Evolutionary conservation across 2,888 invertebrate species (phyloP).

Genomic region (Serrognathus titanus): DNA sequence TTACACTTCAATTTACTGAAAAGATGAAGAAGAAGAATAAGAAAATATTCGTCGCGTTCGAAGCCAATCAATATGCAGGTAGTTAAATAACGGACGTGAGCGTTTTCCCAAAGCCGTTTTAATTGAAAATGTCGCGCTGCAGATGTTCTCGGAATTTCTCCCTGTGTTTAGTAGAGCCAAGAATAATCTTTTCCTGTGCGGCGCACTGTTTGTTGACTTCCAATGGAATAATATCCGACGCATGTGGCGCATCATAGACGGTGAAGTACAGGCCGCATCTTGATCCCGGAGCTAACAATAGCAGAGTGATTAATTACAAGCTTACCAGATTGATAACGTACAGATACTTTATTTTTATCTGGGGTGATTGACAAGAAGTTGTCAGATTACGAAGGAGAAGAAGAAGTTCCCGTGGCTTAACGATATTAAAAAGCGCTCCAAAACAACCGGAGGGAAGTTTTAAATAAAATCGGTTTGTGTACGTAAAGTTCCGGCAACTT

Average conservation of each 20-base stretch:
- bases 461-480: too few relatives aligned
- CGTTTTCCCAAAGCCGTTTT: conserved; percentile 6
- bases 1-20: too few relatives aligned
- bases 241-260: background rate
- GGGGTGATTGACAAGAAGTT: too few relatives aligned
- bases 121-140: background rate
- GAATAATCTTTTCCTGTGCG: background rate
- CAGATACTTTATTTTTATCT: background rate
- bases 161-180: background rate
- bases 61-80: conserved; percentile 15
- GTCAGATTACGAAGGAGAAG: too few relatives aligned
- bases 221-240: background rate
- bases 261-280: background rate
- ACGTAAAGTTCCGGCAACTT: too few relatives aligned
- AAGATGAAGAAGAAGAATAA: background rate
- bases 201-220: background rate
- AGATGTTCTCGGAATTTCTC: background rate
- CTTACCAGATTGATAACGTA: conserved; percentile 4
- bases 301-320: conserved; percentile 6
- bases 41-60: conserved; percentile 14
- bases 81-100: conserved; percentile 14
- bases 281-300: conserved; percentile 2
- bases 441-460: too few relatives aligned
- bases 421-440: too few relatives aligned
- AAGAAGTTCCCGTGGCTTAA: too few relatives aligned